phyloP scores from a whole-genome alignment of 1,140 invertebrate species.

The Danaus plexippus region DNA sequence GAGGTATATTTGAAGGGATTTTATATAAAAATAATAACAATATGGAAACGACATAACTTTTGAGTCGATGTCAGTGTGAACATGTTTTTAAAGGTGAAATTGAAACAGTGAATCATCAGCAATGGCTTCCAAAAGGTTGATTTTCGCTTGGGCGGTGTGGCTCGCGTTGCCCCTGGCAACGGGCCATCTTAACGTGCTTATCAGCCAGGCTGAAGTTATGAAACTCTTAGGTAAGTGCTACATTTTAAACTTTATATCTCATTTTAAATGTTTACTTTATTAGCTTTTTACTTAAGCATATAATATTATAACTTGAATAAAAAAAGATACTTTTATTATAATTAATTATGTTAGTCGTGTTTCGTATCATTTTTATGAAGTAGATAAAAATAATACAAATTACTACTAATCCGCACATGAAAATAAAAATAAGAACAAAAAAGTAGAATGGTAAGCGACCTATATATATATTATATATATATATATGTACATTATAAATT shows the following conservation, averaged over 20 bases:
- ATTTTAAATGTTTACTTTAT: neutral
- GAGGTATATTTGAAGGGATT: neutral
- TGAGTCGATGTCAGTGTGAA: constrained; percentile 30
- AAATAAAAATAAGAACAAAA: no score
- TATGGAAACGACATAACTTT: constrained; percentile 49
- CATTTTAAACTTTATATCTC: no score
- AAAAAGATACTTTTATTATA: neutral
- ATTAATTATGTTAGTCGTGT: neutral
- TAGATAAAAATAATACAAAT: no score
- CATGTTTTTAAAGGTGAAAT: constrained; percentile 53
- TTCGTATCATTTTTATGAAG: no score
- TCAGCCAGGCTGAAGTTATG: constrained; percentile 83
- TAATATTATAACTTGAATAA: neutral
- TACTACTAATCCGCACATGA: no score
- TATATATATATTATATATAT: no score
- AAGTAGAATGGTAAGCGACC: no score
- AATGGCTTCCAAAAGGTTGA: constrained; percentile 54
- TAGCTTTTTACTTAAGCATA: neutral
- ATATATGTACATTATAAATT: no score
- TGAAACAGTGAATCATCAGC: constrained; percentile 45
- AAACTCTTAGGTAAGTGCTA: constrained; percentile 78
- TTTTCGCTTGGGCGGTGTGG: constrained; percentile 56
- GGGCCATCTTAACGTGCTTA: constrained; percentile 82
- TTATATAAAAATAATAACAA: constrained; percentile 12
- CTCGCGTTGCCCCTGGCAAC: constrained; percentile 63